Conservation (phyloP, 1,140 invertebrate species). For the Drosophila insularis region DNA sequence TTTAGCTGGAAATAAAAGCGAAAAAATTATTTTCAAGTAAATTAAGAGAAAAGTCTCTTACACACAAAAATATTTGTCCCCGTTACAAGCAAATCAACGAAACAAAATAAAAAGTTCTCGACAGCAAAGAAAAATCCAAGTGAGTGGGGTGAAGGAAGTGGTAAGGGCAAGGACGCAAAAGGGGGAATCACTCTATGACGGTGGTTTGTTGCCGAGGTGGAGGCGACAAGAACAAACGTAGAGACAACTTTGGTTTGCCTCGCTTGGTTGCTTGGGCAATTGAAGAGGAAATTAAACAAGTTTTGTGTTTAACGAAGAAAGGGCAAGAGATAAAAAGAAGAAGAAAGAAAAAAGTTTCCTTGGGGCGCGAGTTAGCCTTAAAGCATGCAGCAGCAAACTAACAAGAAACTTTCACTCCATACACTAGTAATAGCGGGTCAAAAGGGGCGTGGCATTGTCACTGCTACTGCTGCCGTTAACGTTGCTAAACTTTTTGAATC, state of each 20-base stretch:
- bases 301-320: conserved; percentile 69
- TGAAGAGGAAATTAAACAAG: conserved; percentile 81
- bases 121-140: conserved; percentile 70
- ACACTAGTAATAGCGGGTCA: conserved; percentile 9
- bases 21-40: background rate
- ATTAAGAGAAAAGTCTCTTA: background rate
- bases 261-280: conserved; percentile 62
- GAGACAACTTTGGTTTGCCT: conserved; percentile 43
- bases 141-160: conserved; percentile 43
- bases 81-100: background rate
- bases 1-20: too few species aligned
- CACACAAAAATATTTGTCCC: background rate
- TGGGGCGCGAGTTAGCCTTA: conserved; percentile 50
- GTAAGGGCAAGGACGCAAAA: conserved; percentile 5
- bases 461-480: conserved; percentile 30
- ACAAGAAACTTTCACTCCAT: conserved; percentile 42
- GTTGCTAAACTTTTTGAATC: conserved; percentile 72
- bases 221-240: conserved; percentile 5
- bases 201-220: background rate
- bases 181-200: background rate
- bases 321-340: background rate
- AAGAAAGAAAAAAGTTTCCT: conserved; percentile 57
- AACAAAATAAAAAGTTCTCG: background rate
- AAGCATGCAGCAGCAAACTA: conserved; percentile 61
- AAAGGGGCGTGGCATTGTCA: conserved; percentile 41